Conservation (phyloP, 2,797 vertebrate species). For the Cetoscarus ocellatus region DNA sequence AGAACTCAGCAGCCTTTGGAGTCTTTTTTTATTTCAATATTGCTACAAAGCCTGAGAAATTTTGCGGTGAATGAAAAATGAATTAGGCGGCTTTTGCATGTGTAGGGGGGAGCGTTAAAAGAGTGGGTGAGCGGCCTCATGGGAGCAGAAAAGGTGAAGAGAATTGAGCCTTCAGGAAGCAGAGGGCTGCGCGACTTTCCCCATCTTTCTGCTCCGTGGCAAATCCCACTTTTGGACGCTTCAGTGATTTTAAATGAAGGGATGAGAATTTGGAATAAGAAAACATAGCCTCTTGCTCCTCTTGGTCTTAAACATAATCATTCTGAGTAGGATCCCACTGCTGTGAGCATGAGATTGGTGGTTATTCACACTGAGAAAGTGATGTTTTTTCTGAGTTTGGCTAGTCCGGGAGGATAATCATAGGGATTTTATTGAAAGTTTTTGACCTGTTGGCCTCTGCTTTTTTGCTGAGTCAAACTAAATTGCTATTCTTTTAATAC, state of each 20-base stretch:
- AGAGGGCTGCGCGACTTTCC: slow-evolving; percentile 44
- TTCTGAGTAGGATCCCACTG: neutral
- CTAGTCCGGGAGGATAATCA: no score
- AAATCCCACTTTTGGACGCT: slow-evolving; percentile 36
- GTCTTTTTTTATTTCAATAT: slow-evolving; percentile 67
- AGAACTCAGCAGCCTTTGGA: slow-evolving; percentile 26
- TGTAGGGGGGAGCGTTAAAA: slow-evolving; percentile 40
- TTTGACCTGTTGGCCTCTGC: no score
- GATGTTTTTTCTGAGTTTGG: no score
- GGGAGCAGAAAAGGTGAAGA: slow-evolving; percentile 46
- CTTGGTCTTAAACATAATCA: slow-evolving; percentile 12
- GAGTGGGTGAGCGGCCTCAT: slow-evolving; percentile 51
- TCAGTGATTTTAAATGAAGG: slow-evolving; percentile 36
- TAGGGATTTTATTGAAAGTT: no score
- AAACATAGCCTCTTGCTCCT: neutral
- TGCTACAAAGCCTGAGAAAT: slow-evolving; percentile 66
- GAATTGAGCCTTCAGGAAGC: slow-evolving; percentile 56
- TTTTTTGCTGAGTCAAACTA: no score
- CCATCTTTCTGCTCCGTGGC: slow-evolving; percentile 23
- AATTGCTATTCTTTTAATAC: no score
- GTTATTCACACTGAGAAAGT: no score
- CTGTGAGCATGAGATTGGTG: neutral
- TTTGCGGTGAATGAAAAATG: slow-evolving; percentile 69
- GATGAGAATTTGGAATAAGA: slow-evolving; percentile 26
- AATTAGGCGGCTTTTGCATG: slow-evolving; percentile 57